Percentiles rank a stretch among this genome's conserved stretches.
Conservation (phyloP, 2,888 invertebrate genomes). For the Hermaeophaga mercurialis region DNA sequence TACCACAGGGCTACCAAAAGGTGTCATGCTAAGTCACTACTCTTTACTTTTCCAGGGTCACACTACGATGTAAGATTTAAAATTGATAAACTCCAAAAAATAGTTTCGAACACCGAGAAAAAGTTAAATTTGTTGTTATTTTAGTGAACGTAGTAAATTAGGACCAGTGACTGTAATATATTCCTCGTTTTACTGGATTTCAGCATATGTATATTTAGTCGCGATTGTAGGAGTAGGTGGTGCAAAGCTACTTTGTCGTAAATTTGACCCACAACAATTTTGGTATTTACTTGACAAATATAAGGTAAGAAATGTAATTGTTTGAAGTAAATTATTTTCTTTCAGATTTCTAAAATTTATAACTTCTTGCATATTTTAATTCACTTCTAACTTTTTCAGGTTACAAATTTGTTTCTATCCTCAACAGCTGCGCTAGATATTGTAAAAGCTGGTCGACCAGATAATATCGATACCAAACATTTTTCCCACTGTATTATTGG, state of each 20-base stretch:
- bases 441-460: conserved; percentile 48
- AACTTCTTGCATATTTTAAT: too few species aligned
- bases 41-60: conserved; percentile 36
- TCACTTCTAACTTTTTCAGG: conserved; percentile 33
- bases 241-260: conserved; percentile 42
- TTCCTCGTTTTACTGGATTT: conserved; percentile 52
- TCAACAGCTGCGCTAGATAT: conserved; percentile 45
- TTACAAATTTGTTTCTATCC: conserved; percentile 43
- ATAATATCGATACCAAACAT: conserved; percentile 48
- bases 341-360: too few species aligned
- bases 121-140: conserved; percentile 13
- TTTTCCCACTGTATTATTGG: conserved; percentile 44
- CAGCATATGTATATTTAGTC: conserved; percentile 40
- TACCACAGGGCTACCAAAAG: conserved; percentile 53
- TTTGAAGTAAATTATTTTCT: too few species aligned
- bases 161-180: conserved; percentile 35
- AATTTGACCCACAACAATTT: conserved; percentile 40
- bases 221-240: conserved; percentile 40
- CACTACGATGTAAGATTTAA: conserved; percentile 37
- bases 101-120: too few species aligned
- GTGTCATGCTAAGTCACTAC: conserved; percentile 47
- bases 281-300: conserved; percentile 48
- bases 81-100: too few species aligned
- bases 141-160: conserved; percentile 34
- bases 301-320: conserved; percentile 37